Evolutionary conservation across 2,888 invertebrate genomes (phyloP).

Genomic region (Platycnemis pennipes): DNA sequence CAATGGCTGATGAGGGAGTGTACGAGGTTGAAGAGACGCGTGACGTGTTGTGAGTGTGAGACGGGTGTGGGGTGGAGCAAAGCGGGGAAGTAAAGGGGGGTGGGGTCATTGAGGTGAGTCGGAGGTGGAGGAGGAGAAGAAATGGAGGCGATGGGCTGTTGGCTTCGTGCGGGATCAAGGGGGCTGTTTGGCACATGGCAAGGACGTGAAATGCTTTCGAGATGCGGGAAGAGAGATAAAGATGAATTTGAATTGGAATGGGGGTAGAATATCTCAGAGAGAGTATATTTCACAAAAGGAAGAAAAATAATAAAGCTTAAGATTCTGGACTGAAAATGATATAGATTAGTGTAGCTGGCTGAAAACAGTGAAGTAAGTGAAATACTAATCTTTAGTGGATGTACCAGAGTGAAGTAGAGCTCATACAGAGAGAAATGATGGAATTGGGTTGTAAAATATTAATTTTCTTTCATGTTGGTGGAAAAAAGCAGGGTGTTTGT

Average conservation of each 20-base stretch:
- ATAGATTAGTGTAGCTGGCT: background rate
- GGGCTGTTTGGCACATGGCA: constrained; percentile 43
- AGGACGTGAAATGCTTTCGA: constrained; percentile 53
- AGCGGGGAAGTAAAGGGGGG: background rate
- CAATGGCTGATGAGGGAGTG: background rate
- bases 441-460: too few species aligned
- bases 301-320: background rate
- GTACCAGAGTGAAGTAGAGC: background rate
- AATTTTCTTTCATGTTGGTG: too few species aligned
- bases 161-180: constrained; percentile 51
- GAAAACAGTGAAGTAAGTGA: background rate
- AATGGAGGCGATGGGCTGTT: constrained; percentile 55
- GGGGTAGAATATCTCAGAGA: background rate
- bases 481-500: too few species aligned
- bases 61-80: background rate
- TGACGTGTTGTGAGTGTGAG: background rate
- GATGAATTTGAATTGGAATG: background rate
- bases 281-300: background rate
- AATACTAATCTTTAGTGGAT: background rate
- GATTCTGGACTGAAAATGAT: background rate
- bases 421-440: too few species aligned
- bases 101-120: background rate
- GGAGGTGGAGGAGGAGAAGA: background rate
- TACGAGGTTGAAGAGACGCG: background rate
- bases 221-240: constrained; percentile 24